These are phyloP conservation scores for Girardia tigrina DNA, from an alignment of 2,888 invertebrate genomes.

Conservation along the genomic window DNA sequence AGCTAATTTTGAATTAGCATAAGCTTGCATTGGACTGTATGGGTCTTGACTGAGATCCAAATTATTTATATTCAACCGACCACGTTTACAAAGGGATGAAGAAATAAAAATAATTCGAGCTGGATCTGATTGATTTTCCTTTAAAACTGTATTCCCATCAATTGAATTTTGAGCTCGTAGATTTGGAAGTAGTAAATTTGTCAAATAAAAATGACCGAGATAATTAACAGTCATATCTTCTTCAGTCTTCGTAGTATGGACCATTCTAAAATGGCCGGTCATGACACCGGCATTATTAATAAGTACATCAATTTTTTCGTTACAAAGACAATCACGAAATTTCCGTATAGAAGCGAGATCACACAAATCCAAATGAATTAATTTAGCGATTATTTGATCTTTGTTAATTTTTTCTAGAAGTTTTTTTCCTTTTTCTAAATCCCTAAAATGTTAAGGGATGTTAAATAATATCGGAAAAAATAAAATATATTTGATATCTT, in stretches of 20 bases:
- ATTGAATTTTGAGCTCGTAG: neutral
- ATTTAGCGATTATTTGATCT: neutral
- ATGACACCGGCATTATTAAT: conserved; percentile 48
- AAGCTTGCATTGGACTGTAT: neutral
- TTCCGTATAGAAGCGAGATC: neutral
- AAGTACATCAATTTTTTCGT: conserved; percentile 43
- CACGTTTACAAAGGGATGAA: conserved; percentile 26
- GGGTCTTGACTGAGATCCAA: conserved; percentile 1
- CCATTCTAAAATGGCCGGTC: conserved; percentile 36
- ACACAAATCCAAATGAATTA: conserved; percentile 21
- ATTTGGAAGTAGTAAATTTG: conserved; percentile 44
- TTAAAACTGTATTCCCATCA: neutral
- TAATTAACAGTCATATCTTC: conserved; percentile 49
- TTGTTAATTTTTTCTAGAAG: neutral
- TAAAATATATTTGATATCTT: no score
- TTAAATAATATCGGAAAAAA: no score
- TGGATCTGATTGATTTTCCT: neutral
- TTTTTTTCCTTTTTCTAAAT: neutral
- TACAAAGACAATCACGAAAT: neutral
- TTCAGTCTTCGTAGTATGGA: conserved; percentile 40
- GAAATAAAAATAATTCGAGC: conserved; percentile 27
- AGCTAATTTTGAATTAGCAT: conserved; percentile 30
- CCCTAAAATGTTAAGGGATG: no score
- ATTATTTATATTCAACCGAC: neutral
- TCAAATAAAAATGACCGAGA: conserved; percentile 48